Evolutionary conservation across 2,797 vertebrate species (phyloP).

Genomic region (Aldrovandia affinis): DNA sequence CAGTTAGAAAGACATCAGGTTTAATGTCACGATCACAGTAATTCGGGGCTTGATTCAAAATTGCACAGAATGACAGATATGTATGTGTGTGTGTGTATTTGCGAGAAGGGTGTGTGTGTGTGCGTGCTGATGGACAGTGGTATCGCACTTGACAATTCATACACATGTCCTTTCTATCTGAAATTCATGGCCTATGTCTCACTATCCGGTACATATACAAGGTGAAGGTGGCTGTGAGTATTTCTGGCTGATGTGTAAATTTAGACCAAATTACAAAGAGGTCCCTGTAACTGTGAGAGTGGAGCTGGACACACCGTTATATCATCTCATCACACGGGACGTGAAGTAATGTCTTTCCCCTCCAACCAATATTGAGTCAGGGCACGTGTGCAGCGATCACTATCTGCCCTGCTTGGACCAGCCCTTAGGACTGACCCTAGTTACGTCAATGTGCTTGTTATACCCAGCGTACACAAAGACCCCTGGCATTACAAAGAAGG

Average conservation of each 20-base stretch:
- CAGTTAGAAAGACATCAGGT: slow-evolving; percentile 23
- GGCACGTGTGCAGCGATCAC: slow-evolving; percentile 43
- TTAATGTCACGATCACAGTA: background rate
- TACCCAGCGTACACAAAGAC: background rate
- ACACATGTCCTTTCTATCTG: background rate
- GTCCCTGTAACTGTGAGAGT: background rate
- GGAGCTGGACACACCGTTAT: background rate
- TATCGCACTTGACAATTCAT: background rate
- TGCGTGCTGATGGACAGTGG: background rate
- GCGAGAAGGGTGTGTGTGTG: background rate
- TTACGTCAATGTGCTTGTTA: background rate
- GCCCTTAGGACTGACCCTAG: background rate
- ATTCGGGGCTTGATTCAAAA: slow-evolving; percentile 1
- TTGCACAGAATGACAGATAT: background rate
- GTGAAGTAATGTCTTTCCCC: slow-evolving; percentile 26
- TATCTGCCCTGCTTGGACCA: slow-evolving; percentile 35
- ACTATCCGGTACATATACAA: background rate
- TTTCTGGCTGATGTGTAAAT: background rate
- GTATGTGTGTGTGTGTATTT: background rate
- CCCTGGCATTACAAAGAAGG: background rate
- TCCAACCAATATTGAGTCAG: slow-evolving; percentile 22
- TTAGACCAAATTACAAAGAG: background rate
- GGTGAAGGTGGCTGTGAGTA: background rate
- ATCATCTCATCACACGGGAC: slow-evolving; percentile 4
- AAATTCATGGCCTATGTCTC: background rate